Conservation (phyloP, 2,113 vertebrate genomes). For the Australoheros scitulus region DNA sequence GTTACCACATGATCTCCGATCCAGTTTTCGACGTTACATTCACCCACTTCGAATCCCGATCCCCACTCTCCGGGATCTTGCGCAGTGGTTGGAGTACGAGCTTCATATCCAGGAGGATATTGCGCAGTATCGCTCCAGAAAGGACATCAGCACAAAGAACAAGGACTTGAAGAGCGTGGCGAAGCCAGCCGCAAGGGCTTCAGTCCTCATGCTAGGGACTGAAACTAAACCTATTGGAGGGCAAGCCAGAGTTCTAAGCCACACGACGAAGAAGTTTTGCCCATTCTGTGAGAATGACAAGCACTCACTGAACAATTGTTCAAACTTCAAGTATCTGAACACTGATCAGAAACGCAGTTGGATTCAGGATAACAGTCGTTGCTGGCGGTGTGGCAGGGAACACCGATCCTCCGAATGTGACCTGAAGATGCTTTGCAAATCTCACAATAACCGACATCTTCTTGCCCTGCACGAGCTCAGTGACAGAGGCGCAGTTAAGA, state of each 20-base stretch:
- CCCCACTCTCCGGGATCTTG: not conserved
- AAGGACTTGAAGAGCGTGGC: not conserved
- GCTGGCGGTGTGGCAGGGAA: not conserved
- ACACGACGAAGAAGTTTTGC: not conserved
- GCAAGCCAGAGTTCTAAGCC: not conserved
- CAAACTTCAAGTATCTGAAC: not conserved
- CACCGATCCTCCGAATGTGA: not conserved
- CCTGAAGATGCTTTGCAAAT: not conserved
- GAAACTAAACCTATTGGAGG: not conserved
- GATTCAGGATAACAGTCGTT: not conserved
- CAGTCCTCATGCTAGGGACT: not conserved
- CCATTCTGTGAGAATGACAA: not conserved
- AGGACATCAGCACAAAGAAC: not conserved
- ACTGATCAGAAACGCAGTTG: not conserved
- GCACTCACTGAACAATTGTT: not conserved
- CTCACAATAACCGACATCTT: not conserved
- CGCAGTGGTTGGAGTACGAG: not conserved
- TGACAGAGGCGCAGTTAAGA: not conserved
- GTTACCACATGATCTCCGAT: not conserved
- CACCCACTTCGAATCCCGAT: not conserved
- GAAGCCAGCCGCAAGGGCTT: not conserved
- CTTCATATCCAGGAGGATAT: not conserved
- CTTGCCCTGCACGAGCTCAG: not conserved
- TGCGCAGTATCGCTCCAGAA: too few relatives aligned
- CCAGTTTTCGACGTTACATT: not conserved